phyloP scores from a whole-genome alignment of 2,888 invertebrate genomes.

The Euphydryas editha region DNA sequence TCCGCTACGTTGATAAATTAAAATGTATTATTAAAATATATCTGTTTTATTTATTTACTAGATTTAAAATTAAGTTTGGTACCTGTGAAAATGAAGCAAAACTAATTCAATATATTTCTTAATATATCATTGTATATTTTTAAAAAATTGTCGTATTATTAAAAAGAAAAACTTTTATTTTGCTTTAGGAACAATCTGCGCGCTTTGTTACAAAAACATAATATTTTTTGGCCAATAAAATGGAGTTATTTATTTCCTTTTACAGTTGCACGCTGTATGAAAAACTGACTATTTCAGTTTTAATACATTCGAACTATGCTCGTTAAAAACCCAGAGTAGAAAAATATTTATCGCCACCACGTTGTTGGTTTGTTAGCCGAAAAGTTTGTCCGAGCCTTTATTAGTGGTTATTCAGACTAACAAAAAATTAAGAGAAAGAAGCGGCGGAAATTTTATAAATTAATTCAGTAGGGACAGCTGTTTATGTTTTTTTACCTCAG shows the following conservation, averaged over 20 bases:
- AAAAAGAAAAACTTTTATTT: background rate
- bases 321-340: conserved; percentile 16
- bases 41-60: background rate
- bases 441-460: background rate
- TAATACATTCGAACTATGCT: conserved; percentile 25
- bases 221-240: conserved; percentile 29
- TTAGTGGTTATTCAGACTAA: conserved; percentile 46
- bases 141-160: too few species aligned
- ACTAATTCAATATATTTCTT: too few species aligned
- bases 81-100: too few species aligned
- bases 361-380: conserved; percentile 11
- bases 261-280: conserved; percentile 19
- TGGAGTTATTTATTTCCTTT: conserved; percentile 17
- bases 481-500: background rate
- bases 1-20: background rate
- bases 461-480: background rate
- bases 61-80: too few species aligned
- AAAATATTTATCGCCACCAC: conserved; percentile 14
- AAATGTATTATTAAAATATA: background rate
- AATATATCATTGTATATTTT: too few species aligned
- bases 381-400: conserved; percentile 50
- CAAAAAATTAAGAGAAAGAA: conserved; percentile 18
- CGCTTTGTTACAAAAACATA: conserved; percentile 13
- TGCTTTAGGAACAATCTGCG: background rate
- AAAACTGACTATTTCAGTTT: conserved; percentile 23